Conservation (phyloP, 2,888 invertebrate genomes). For the Norana najaformis region DNA sequence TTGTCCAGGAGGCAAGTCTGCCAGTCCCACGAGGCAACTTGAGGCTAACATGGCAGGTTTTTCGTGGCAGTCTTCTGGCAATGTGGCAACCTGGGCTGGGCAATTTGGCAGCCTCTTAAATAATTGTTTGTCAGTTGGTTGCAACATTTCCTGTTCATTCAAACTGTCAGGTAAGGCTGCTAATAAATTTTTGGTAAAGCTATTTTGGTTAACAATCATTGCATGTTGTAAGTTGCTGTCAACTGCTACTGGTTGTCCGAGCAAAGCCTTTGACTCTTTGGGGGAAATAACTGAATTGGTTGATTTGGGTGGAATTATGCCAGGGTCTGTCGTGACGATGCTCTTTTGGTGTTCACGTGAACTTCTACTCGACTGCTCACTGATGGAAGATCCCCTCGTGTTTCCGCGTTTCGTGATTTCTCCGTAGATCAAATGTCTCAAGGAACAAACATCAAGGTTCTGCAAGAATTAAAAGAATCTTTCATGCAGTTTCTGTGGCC, state of each 20-base stretch:
- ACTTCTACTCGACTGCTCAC: neutral
- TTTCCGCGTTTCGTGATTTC: neutral
- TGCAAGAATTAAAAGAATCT: neutral
- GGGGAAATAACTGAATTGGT: neutral
- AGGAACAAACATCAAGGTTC: neutral
- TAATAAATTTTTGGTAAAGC: neutral
- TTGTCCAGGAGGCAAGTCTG: neutral
- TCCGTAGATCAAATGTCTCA: neutral
- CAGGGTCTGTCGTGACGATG: neutral
- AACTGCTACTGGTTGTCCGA: neutral
- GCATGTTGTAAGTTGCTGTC: neutral
- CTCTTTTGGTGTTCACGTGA: neutral
- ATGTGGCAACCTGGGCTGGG: neutral
- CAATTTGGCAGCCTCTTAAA: neutral
- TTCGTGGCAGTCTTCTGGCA: neutral
- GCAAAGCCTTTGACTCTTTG: neutral
- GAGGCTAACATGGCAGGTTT: neutral
- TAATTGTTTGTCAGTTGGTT: neutral
- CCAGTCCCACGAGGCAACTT: neutral
- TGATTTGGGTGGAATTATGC: neutral
- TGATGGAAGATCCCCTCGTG: neutral
- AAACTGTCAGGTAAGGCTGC: neutral
- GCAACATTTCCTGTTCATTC: too few relatives aligned
- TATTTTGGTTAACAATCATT: neutral
- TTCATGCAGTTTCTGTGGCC: too few relatives aligned